These are phyloP conservation scores for Ganaspis sp. DNA, from an alignment of 1,140 invertebrate species.

Conservation along the genomic window DNA sequence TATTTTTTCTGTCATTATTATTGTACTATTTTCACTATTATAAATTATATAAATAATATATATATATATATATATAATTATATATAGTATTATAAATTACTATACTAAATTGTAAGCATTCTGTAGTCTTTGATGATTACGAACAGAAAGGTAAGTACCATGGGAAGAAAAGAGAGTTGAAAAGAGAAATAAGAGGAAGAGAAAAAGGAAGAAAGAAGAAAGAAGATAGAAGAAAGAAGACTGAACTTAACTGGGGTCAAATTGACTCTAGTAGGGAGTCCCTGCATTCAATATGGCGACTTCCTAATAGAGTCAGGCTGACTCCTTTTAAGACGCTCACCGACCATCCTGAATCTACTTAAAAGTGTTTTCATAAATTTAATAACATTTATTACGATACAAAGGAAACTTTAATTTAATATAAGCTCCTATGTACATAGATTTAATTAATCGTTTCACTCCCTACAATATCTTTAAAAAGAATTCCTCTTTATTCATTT, in stretches of 20 bases:
- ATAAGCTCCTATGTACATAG: neutral
- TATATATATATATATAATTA: neutral
- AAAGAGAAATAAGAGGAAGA: constrained; percentile 25
- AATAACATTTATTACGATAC: constrained; percentile 39
- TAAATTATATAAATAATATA: no score
- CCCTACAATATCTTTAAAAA: neutral
- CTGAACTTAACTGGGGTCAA: constrained; percentile 89
- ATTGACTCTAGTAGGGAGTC: constrained; percentile 98
- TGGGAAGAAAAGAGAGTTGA: neutral
- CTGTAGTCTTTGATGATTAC: constrained; percentile 58
- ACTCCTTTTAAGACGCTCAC: constrained; percentile 84
- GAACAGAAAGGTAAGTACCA: constrained; percentile 77
- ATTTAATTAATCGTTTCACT: constrained; percentile 9
- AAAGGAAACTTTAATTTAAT: constrained; percentile 50
- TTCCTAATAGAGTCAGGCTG: constrained; percentile 97
- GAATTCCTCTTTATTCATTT: neutral
- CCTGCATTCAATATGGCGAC: constrained; percentile 87
- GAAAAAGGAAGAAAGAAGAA: constrained; percentile 41
- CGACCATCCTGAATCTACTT: constrained; percentile 54
- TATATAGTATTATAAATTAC: no score
- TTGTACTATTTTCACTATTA: no score
- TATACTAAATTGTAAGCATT: no score
- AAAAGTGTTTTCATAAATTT: constrained; percentile 46
- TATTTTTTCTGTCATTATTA: no score
- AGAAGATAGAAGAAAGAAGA: constrained; percentile 67